Conservation (phyloP, 2,113 vertebrate species). For the Perccottus glenii region DNA sequence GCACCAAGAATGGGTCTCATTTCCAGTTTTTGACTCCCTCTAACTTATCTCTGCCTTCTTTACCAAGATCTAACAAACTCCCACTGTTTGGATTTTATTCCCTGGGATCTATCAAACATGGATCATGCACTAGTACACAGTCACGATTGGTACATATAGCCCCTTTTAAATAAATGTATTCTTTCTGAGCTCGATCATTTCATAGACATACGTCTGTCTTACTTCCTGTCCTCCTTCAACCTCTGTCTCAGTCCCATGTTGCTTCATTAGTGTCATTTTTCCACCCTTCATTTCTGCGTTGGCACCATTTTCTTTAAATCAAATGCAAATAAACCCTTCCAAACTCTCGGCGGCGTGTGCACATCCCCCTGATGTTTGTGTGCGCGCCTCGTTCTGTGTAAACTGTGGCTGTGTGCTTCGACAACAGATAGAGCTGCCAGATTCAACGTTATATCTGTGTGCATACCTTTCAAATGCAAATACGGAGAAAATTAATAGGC, state of each 20-base stretch:
- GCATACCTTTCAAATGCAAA: slow-evolving; percentile 50
- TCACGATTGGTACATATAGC: too few relatives aligned
- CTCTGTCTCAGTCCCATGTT: slow-evolving; percentile 41
- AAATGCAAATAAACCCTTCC: slow-evolving; percentile 50
- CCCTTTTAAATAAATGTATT: slow-evolving; percentile 17
- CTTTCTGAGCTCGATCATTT: slow-evolving; percentile 43
- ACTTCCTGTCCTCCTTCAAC: slow-evolving; percentile 25
- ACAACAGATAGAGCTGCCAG: slow-evolving; percentile 59
- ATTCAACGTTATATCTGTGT: slow-evolving; percentile 13
- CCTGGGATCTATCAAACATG: too few relatives aligned
- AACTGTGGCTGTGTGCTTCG: slow-evolving; percentile 29
- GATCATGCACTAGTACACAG: too few relatives aligned
- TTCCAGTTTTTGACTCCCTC: too few relatives aligned
- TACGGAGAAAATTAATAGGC: slow-evolving; percentile 34
- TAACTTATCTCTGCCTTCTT: too few relatives aligned
- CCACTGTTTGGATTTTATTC: too few relatives aligned
- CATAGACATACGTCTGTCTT: slow-evolving; percentile 5
- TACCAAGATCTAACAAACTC: too few relatives aligned
- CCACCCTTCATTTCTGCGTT: slow-evolving; percentile 47
- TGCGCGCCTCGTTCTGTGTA: slow-evolving; percentile 21
- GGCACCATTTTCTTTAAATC: slow-evolving; percentile 54
- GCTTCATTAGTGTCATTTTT: slow-evolving; percentile 64
- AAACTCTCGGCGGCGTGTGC: slow-evolving; percentile 42
- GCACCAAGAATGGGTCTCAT: too few relatives aligned
- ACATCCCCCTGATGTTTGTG: slow-evolving; percentile 9